Percentiles rank a stretch among this genome's conserved stretches.
phyloP scores from a whole-genome alignment of 2,797 vertebrate genomes.

The Silurus aristotelis region DNA sequence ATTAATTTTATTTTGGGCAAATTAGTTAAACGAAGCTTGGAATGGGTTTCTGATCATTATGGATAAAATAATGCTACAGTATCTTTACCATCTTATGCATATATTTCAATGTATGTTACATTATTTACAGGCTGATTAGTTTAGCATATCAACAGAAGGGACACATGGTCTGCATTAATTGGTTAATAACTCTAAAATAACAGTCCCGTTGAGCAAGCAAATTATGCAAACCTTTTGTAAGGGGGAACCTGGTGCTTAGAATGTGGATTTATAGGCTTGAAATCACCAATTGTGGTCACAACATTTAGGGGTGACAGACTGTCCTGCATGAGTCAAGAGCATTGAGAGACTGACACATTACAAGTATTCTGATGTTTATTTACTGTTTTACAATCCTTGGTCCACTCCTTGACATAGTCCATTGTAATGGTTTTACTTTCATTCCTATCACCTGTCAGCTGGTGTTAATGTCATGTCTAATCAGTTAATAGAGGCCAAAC shows the following conservation, averaged over 20 bases:
- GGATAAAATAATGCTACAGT: background rate
- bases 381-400: no score
- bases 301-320: background rate
- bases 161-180: background rate
- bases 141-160: background rate
- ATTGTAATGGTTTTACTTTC: no score
- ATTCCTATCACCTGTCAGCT: no score
- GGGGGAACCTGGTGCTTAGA: slow-evolving; percentile 38
- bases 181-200: background rate
- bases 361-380: background rate
- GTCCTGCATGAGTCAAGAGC: slow-evolving; percentile 34
- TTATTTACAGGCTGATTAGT: background rate
- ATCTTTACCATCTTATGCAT: background rate
- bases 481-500: no score
- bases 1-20: background rate
- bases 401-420: no score
- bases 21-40: background rate
- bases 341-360: slow-evolving; percentile 13
- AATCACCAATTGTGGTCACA: background rate
- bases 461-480: no score
- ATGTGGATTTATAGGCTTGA: slow-evolving; percentile 2
- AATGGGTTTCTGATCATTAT: background rate
- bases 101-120: background rate
- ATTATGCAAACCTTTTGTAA: slow-evolving; percentile 6
- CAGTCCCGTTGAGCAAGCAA: background rate